Evolutionary conservation across 2,113 vertebrate genomes (phyloP).

Genomic region (Arizona elegans): DNA sequence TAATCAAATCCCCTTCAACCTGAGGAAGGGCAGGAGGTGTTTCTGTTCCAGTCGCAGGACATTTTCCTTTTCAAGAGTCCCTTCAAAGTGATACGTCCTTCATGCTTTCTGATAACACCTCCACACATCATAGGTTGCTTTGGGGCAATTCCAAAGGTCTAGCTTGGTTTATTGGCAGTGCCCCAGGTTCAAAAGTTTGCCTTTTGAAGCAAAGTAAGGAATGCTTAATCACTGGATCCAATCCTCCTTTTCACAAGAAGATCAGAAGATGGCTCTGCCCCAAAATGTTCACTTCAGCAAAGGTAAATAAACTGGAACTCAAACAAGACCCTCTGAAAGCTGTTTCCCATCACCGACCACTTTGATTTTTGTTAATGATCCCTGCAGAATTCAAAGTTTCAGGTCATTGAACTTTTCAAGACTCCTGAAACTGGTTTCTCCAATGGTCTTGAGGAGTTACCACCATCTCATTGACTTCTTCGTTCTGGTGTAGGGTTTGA

Average conservation of each 20-base stretch:
- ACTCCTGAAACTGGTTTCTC: background rate
- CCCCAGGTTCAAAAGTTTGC: background rate
- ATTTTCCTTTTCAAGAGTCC: conserved; percentile 10
- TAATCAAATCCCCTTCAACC: background rate
- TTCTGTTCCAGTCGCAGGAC: background rate
- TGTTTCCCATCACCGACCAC: background rate
- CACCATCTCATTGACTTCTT: background rate
- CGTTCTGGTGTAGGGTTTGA: background rate
- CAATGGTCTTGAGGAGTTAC: background rate
- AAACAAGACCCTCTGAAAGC: background rate
- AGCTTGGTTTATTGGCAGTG: background rate
- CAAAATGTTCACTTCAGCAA: background rate
- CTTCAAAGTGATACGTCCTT: conserved; percentile 10
- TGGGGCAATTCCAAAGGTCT: background rate
- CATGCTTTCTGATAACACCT: background rate
- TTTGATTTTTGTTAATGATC: background rate
- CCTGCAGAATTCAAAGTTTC: background rate
- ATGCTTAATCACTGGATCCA: background rate
- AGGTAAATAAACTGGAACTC: conserved; percentile 11
- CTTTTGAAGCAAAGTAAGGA: background rate
- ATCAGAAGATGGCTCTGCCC: background rate
- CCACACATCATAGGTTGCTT: background rate
- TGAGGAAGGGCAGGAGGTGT: background rate
- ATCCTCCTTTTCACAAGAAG: background rate
- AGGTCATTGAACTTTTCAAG: background rate